phyloP scores from a whole-genome alignment of 1,140 invertebrate genomes.

The Drosophila seguyi region DNA sequence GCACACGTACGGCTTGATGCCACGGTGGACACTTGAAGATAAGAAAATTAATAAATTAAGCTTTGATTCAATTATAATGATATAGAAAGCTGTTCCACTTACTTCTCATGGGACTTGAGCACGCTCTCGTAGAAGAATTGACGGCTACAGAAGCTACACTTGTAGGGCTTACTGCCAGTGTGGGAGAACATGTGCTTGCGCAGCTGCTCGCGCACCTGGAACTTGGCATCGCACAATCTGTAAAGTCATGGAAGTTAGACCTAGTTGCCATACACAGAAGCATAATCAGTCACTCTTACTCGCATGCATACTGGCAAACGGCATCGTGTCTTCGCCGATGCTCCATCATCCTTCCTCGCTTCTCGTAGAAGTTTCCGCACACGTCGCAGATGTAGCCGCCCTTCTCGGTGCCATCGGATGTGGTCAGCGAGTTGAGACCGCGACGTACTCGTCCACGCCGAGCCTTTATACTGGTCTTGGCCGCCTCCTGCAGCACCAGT shows the following conservation, averaged over 20 bases:
- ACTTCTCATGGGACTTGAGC: slow-evolving; percentile 77
- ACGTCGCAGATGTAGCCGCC: slow-evolving; percentile 75
- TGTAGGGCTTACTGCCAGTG: slow-evolving; percentile 76
- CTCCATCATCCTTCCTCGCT: slow-evolving; percentile 78
- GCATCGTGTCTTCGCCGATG: slow-evolving; percentile 74
- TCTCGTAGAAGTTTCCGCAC: slow-evolving; percentile 79
- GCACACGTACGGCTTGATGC: slow-evolving; percentile 80
- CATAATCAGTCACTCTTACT: slow-evolving; percentile 56
- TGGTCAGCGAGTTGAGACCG: slow-evolving; percentile 51
- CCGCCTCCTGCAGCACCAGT: slow-evolving; percentile 26
- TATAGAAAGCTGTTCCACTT: slow-evolving; percentile 4
- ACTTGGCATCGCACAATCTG: slow-evolving; percentile 76
- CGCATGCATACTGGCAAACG: slow-evolving; percentile 71
- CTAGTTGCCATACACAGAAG: too few relatives aligned
- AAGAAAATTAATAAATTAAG: background rate
- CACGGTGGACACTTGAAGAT: slow-evolving; percentile 67
- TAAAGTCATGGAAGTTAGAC: background rate
- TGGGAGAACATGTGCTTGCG: slow-evolving; percentile 82
- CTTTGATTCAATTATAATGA: background rate
- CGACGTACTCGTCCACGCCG: slow-evolving; percentile 47
- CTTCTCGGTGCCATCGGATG: slow-evolving; percentile 56
- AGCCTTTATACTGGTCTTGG: slow-evolving; percentile 43
- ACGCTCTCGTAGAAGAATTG: slow-evolving; percentile 83
- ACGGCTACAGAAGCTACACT: slow-evolving; percentile 77
- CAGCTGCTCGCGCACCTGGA: slow-evolving; percentile 73